phyloP scores from a whole-genome alignment of 2,113 vertebrate species.

The Apaloderma vittatum region DNA sequence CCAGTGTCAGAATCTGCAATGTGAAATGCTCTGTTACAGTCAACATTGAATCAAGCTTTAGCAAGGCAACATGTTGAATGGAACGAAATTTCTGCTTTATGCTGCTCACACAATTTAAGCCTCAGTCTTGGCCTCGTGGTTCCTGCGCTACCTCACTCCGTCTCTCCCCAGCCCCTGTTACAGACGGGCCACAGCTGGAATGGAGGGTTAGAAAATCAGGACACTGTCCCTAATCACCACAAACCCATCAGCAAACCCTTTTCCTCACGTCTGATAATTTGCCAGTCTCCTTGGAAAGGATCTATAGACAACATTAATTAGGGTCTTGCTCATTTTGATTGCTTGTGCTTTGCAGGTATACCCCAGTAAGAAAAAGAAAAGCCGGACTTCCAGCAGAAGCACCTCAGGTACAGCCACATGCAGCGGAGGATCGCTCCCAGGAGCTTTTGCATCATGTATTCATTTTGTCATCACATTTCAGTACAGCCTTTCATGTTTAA shows the following conservation, averaged over 20 bases:
- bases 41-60: background rate
- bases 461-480: background rate
- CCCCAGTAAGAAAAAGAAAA: background rate
- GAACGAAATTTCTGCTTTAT: background rate
- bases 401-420: accelerated
- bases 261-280: background rate
- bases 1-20: background rate
- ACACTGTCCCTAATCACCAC: background rate
- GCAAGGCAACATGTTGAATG: background rate
- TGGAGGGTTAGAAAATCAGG: background rate
- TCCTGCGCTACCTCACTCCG: background rate
- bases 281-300: background rate
- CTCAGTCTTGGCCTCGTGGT: background rate
- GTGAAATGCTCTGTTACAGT: background rate
- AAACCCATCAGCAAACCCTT: background rate
- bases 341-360: background rate
- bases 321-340: background rate
- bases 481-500: background rate
- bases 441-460: too few relatives aligned
- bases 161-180: background rate
- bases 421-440: accelerated
- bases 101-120: background rate
- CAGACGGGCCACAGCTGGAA: background rate
- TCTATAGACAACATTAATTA: background rate
- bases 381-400: background rate